Conservation (phyloP, 1,140 invertebrate genomes). For the Habropoda laboriosa region DNA sequence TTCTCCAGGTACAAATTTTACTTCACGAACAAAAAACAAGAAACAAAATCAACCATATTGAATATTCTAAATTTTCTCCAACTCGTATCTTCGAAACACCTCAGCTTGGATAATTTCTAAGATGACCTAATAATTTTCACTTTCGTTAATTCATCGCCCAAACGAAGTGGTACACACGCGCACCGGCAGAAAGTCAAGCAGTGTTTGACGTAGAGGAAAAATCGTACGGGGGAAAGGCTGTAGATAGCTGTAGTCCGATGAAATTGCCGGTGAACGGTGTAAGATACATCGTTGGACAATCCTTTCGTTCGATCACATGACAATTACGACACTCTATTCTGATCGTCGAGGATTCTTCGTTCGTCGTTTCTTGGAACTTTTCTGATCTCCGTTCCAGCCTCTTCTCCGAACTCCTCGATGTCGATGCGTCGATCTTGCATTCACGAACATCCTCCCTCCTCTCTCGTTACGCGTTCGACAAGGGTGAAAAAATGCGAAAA, state of each 20-base stretch:
- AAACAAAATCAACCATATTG: too few relatives aligned
- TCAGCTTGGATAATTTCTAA: too few relatives aligned
- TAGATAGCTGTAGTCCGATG: background rate
- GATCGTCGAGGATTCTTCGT: conserved; percentile 24
- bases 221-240: conserved; percentile 2
- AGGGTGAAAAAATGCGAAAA: conserved; percentile 2
- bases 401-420: conserved; percentile 13
- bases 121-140: too few relatives aligned
- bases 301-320: conserved; percentile 47
- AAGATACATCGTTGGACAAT: conserved; percentile 4
- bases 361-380: conserved; percentile 51
- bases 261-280: conserved; percentile 24
- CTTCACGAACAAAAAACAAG: too few relatives aligned
- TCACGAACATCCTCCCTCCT: too few relatives aligned
- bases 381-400: conserved; percentile 16
- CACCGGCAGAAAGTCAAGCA: background rate
- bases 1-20: too few relatives aligned
- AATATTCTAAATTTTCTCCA: too few relatives aligned
- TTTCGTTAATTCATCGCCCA: too few relatives aligned
- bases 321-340: conserved; percentile 46
- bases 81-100: too few relatives aligned
- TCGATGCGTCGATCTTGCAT: background rate
- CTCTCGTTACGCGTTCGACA: background rate
- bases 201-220: background rate
- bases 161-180: background rate